Conservation (phyloP, 1,140 invertebrate species). For the Leptopilina clavipes region DNA sequence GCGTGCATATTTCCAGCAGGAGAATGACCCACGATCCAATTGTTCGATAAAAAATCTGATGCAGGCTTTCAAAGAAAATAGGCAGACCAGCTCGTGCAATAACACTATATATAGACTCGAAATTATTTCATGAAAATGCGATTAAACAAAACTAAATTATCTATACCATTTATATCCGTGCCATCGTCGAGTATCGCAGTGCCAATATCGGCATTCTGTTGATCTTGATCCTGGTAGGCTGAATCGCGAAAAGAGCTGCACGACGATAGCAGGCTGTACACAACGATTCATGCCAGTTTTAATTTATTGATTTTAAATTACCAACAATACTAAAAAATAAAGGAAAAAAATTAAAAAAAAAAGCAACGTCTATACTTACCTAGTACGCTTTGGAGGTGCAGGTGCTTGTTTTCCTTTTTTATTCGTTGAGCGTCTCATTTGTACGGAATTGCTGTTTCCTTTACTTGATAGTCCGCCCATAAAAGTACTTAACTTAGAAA, state of each 20-base stretch:
- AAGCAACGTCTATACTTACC: slow-evolving; percentile 75
- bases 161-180: slow-evolving; percentile 82
- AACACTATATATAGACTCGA: slow-evolving; percentile 25
- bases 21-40: slow-evolving; percentile 28
- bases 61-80: slow-evolving; percentile 29
- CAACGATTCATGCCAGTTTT: slow-evolving; percentile 39
- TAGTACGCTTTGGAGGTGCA: slow-evolving; percentile 94
- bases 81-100: slow-evolving; percentile 31
- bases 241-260: slow-evolving; percentile 89
- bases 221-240: slow-evolving; percentile 75
- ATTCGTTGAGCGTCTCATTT: slow-evolving; percentile 90
- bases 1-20: slow-evolving; percentile 22
- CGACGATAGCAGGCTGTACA: slow-evolving; percentile 84
- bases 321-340: slow-evolving; percentile 39
- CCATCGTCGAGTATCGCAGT: slow-evolving; percentile 75
- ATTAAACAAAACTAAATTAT: slow-evolving; percentile 76
- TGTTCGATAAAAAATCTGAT: slow-evolving; percentile 9
- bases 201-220: slow-evolving; percentile 68
- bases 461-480: slow-evolving; percentile 76
- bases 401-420: slow-evolving; percentile 95
- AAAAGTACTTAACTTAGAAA: slow-evolving; percentile 81
- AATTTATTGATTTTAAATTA: slow-evolving; percentile 34
- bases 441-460: slow-evolving; percentile 81
- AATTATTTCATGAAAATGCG: slow-evolving; percentile 71
- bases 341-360: slow-evolving; percentile 37